Conservation (phyloP, 2,888 invertebrate genomes). For the Mongoloraphidia duomilia region DNA sequence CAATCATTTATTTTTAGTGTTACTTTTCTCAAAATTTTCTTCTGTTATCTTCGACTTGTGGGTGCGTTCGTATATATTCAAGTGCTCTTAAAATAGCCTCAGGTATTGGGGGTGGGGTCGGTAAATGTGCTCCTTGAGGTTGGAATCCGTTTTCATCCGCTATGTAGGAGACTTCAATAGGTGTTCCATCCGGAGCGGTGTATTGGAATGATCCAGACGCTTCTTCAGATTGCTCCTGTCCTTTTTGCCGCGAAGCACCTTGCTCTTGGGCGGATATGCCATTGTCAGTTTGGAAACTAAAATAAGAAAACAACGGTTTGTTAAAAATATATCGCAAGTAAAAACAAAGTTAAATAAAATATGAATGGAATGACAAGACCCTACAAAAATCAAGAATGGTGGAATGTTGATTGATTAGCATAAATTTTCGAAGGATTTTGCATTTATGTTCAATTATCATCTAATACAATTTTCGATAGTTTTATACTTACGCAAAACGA, state of each 20-base stretch:
- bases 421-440: too few relatives aligned
- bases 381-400: background rate
- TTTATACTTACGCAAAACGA: slow-evolving; percentile 31
- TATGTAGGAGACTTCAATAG: slow-evolving; percentile 40
- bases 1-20: too few relatives aligned
- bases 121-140: slow-evolving; percentile 30
- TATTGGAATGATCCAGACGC: slow-evolving; percentile 38
- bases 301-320: slow-evolving; percentile 9
- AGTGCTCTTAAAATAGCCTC: slow-evolving; percentile 23
- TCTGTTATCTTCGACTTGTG: slow-evolving; percentile 6
- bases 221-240: slow-evolving; percentile 32
- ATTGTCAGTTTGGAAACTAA: slow-evolving; percentile 45
- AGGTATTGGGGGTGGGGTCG: slow-evolving; percentile 21
- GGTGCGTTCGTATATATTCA: slow-evolving; percentile 21
- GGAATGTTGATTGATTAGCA: background rate
- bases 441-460: too few relatives aligned
- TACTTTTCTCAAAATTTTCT: background rate
- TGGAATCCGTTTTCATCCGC: slow-evolving; percentile 59
- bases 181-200: slow-evolving; percentile 46
- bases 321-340: too few relatives aligned
- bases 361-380: background rate
- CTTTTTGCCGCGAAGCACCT: slow-evolving; percentile 37
- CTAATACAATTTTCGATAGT: too few relatives aligned
- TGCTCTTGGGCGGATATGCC: slow-evolving; percentile 45
- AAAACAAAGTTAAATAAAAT: background rate